phyloP scores from a whole-genome alignment of 1,140 invertebrate genomes.

The Nephotettix cincticeps region DNA sequence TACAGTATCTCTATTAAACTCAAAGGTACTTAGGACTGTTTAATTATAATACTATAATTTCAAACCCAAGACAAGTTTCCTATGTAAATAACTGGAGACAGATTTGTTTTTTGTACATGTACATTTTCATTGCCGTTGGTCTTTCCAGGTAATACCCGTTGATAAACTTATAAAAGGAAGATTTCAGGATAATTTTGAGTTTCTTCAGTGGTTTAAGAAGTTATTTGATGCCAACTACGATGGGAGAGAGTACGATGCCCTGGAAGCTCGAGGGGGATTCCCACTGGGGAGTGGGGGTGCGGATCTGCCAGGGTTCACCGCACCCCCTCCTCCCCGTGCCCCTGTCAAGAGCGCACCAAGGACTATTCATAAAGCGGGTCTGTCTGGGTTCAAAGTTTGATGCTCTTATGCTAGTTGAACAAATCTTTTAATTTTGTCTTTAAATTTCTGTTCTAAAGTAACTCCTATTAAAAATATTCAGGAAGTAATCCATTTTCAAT shows the following conservation, averaged over 20 bases:
- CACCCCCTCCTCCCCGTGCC: slow-evolving; percentile 33
- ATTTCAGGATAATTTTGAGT: slow-evolving; percentile 99
- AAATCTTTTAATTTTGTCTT: too few species aligned
- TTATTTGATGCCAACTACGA: slow-evolving; percentile 99
- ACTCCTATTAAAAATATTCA: too few species aligned
- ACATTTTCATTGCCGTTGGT: too few species aligned
- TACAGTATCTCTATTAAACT: background rate
- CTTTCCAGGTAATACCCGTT: slow-evolving; percentile 89
- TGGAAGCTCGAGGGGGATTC: slow-evolving; percentile 78
- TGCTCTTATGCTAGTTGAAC: background rate
- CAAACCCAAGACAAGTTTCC: too few species aligned
- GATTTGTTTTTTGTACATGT: too few species aligned
- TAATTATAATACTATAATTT: background rate
- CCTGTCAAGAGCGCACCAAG: slow-evolving; percentile 31
- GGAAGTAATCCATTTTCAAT: too few species aligned
- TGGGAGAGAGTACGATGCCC: slow-evolving; percentile 90
- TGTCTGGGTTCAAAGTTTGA: too few species aligned
- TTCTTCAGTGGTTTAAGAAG: slow-evolving; percentile 99
- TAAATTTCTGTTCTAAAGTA: too few species aligned
- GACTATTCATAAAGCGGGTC: slow-evolving; percentile 29
- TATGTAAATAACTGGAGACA: too few species aligned
- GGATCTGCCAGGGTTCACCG: slow-evolving; percentile 36
- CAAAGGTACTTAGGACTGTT: background rate
- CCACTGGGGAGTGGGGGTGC: slow-evolving; percentile 58
- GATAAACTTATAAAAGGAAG: slow-evolving; percentile 96